A percentile compares a stretch with the other conserved stretches of the same genome.
These are phyloP conservation scores for Metacarcinus magister DNA, from an alignment of 2,888 invertebrate species.

Conservation along the genomic window DNA sequence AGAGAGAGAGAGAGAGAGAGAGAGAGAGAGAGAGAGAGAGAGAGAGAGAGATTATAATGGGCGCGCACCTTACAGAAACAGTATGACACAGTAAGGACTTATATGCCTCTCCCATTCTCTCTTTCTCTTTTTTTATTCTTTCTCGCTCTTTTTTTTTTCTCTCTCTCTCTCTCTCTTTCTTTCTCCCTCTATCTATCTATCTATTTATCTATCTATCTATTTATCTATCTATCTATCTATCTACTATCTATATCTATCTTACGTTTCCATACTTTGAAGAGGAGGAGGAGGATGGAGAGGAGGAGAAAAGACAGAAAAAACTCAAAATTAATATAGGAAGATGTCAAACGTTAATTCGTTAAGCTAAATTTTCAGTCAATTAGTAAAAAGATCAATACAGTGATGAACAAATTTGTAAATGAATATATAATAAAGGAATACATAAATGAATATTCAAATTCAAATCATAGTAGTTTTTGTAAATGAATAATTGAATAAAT, in stretches of 20 bases:
- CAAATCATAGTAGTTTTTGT: too few species aligned
- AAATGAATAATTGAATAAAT: neutral
- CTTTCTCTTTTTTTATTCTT: too few species aligned
- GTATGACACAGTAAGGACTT: neutral
- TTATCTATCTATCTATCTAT: too few species aligned
- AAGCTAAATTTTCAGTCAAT: neutral
- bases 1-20: neutral
- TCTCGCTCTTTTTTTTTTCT: neutral
- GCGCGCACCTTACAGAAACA: neutral
- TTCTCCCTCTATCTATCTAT: neutral
- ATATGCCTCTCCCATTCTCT: neutral
- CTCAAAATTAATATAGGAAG: neutral
- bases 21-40: neutral
- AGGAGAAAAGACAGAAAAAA: neutral
- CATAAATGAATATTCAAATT: neutral
- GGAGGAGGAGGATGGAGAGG: neutral
- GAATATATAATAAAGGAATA: neutral
- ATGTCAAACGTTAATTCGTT: neutral
- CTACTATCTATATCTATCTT: too few species aligned
- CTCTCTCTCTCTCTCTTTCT: conserved; percentile 43
- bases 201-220: too few species aligned
- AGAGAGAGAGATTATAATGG: neutral
- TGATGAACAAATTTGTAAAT: neutral
- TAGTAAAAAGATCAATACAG: too few species aligned
- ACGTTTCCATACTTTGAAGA: too few species aligned